A percentile compares a stretch with the other conserved stretches of the same genome.
These are phyloP conservation scores for Lordiphosa mommai DNA, from an alignment of 1,140 invertebrate genomes.

Conservation along the genomic window DNA sequence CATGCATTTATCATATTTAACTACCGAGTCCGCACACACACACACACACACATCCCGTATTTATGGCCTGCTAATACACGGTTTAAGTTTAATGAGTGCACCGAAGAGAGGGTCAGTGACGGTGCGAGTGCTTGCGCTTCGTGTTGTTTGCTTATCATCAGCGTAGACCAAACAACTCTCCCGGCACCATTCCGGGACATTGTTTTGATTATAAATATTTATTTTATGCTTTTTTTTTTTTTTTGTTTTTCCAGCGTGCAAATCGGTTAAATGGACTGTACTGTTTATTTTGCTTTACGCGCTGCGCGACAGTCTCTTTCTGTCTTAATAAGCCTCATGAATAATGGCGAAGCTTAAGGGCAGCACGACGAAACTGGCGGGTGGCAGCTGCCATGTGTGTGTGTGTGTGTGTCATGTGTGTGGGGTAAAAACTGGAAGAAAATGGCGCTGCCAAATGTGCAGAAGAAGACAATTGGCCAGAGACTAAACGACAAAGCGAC, in stretches of 20 bases:
- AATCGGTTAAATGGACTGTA: conserved; percentile 77
- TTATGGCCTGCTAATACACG: conserved; percentile 69
- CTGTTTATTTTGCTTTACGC: conserved; percentile 54
- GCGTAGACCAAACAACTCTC: conserved; percentile 16
- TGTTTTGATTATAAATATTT: conserved; percentile 72
- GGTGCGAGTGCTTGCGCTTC: conserved; percentile 23
- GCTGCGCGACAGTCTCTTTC: conserved; percentile 36
- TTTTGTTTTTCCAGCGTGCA: conserved; percentile 19
- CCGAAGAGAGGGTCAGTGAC: not conserved
- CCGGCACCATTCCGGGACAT: conserved; percentile 35
- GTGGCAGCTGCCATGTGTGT: conserved; percentile 22
- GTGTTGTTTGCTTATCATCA: conserved; percentile 36
- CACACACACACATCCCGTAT: conserved; percentile 60
- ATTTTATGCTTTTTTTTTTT: conserved; percentile 46
- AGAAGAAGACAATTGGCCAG: conserved; percentile 27
- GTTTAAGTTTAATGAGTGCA: conserved; percentile 68
- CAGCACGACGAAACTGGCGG: not conserved
- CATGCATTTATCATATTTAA: conserved; percentile 76
- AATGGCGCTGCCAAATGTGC: conserved; percentile 31
- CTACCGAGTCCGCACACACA: conserved; percentile 32
- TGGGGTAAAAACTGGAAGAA: conserved; percentile 14
- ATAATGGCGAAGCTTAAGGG: conserved; percentile 49
- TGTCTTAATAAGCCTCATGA: conserved; percentile 61
- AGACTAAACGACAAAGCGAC: conserved; percentile 3
- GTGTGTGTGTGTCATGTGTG: conserved; percentile 7